Conservation (phyloP, 1,140 invertebrate species). For the Orchestia grillus region DNA sequence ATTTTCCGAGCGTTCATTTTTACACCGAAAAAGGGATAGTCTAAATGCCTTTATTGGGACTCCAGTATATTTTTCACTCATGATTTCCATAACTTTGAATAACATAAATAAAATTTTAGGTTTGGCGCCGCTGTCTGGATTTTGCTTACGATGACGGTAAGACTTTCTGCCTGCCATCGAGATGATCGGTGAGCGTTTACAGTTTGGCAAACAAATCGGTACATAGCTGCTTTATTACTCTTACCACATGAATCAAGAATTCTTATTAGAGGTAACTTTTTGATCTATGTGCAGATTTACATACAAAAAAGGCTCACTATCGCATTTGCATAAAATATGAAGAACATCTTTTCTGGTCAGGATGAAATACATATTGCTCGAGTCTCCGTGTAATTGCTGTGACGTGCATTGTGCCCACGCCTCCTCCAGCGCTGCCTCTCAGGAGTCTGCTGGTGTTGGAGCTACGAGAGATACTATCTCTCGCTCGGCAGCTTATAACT, state of each 20-base stretch:
- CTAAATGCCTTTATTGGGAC: not conserved
- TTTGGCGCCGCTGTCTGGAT: not conserved
- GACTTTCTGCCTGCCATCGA: not conserved
- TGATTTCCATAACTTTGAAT: not conserved
- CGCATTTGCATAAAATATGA: not conserved
- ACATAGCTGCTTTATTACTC: not conserved
- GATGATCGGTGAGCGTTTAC: not conserved
- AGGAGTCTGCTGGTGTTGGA: not conserved
- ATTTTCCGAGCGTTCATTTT: not conserved
- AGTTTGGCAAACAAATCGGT: not conserved
- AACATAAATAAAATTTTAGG: not conserved
- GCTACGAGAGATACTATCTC: not conserved
- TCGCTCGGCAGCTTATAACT: not conserved
- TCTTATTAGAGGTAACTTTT: not conserved
- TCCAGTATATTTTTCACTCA: not conserved
- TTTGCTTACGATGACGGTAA: not conserved
- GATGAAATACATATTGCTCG: not conserved
- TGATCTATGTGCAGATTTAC: not conserved
- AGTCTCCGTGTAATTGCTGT: not conserved
- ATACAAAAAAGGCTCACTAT: not conserved
- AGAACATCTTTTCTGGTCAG: not conserved
- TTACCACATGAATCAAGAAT: not conserved
- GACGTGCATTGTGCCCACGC: not conserved
- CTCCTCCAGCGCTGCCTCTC: not conserved
- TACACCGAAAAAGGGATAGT: not conserved